These are phyloP conservation scores for Drosophila varians DNA, from an alignment of 1,140 invertebrate species.

Conservation along the genomic window DNA sequence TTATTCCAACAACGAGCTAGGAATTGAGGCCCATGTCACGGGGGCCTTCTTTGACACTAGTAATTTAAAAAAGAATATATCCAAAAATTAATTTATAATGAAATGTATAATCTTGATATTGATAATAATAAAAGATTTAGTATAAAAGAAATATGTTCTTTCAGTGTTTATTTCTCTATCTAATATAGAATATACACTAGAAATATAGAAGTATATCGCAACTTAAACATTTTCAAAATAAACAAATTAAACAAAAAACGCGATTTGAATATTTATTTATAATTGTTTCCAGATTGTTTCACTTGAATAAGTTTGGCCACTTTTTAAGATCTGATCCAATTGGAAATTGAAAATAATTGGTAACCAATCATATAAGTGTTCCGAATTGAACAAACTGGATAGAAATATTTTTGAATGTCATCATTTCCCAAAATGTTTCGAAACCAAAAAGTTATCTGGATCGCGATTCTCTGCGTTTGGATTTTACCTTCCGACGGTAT, in stretches of 20 bases:
- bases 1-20: constrained; percentile 16
- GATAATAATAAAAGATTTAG: no score
- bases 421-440: background rate
- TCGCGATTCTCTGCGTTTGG: background rate
- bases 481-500: background rate
- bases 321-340: background rate
- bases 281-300: background rate
- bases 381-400: background rate
- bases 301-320: background rate
- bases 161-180: no score
- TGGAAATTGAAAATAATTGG: background rate
- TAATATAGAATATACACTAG: no score
- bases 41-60: constrained; percentile 9
- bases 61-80: background rate
- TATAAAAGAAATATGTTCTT: no score
- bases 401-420: background rate
- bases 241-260: no score
- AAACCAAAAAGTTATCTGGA: background rate
- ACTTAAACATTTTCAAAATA: no score
- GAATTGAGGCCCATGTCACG: background rate
- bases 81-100: background rate
- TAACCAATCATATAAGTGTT: background rate
- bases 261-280: no score
- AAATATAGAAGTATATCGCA: no score
- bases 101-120: background rate